Conservation (phyloP, 2,797 vertebrate species). For the Sebastes oblongus region DNA sequence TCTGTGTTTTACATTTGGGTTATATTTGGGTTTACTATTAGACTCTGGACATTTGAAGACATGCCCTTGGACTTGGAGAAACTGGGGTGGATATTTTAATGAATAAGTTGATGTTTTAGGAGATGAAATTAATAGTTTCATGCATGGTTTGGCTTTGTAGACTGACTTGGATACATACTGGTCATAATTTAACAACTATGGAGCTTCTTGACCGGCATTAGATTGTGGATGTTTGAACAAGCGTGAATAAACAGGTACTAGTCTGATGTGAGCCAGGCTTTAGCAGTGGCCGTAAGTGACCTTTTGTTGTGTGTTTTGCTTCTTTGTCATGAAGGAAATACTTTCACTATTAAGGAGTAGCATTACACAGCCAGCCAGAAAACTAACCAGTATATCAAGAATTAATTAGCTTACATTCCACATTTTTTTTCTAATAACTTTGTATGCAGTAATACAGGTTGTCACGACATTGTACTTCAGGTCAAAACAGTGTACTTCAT, state of each 20-base stretch:
- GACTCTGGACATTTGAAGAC: neutral
- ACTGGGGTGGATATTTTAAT: neutral
- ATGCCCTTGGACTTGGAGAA: neutral
- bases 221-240: neutral
- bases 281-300: neutral
- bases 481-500: neutral
- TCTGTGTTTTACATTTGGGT: neutral
- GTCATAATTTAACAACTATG: neutral
- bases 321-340: neutral
- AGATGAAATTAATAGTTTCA: neutral
- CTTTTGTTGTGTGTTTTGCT: slow-evolving; percentile 9
- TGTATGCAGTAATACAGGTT: neutral
- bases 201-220: neutral
- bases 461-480: neutral
- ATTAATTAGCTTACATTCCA: neutral
- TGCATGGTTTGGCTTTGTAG: neutral
- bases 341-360: neutral
- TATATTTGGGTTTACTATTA: neutral
- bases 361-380: neutral
- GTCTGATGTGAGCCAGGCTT: neutral
- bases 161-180: neutral
- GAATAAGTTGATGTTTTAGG: neutral
- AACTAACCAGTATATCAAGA: slow-evolving; percentile 13
- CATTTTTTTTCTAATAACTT: neutral
- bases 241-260: neutral